Conservation (phyloP, 2,797 vertebrate species). For the Australoheros facetus region DNA sequence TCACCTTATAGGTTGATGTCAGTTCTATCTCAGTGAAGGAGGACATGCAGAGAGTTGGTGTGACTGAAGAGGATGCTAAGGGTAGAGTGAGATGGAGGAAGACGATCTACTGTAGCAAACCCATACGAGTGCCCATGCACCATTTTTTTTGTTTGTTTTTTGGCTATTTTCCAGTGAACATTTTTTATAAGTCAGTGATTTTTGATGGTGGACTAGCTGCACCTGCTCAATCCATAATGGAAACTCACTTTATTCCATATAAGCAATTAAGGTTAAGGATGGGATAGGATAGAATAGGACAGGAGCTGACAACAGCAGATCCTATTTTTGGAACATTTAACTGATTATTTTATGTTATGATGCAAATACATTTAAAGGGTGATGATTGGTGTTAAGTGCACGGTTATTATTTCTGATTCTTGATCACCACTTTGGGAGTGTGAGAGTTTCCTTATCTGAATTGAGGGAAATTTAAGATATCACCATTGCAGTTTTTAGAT, state of each 20-base stretch:
- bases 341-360: neutral
- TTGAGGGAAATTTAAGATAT: neutral
- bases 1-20: neutral
- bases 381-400: neutral
- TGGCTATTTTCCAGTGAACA: neutral
- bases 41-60: neutral
- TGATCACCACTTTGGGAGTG: neutral
- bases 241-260: neutral
- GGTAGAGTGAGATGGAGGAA: too few species aligned
- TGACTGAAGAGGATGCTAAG: too few species aligned
- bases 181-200: neutral
- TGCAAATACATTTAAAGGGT: neutral
- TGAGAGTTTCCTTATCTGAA: neutral
- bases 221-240: neutral
- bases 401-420: neutral
- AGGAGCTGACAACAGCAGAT: neutral
- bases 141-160: neutral
- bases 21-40: neutral
- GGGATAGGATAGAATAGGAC: too few species aligned
- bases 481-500: neutral
- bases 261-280: neutral
- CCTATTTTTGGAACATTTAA: neutral
- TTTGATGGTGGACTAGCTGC: neutral
- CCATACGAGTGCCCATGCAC: neutral
- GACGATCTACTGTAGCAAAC: too few species aligned